Conservation (phyloP, 2,113 vertebrate species). For the Cyphomyrus plagiostoma region DNA sequence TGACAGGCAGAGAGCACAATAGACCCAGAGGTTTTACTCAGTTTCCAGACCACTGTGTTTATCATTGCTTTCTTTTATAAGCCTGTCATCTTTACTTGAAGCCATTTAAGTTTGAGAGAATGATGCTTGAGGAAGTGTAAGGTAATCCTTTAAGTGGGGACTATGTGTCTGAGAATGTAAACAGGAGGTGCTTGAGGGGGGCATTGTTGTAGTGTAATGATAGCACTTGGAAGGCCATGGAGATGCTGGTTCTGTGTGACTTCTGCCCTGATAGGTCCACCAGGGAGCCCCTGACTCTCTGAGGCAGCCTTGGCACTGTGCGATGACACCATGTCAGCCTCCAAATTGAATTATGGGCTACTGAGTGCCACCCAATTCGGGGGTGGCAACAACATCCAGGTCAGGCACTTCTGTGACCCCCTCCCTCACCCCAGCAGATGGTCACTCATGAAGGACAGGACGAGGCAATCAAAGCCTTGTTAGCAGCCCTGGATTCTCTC, state of each 20-base stretch:
- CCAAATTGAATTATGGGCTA: slow-evolving; percentile 57
- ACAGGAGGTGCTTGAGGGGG: slow-evolving; percentile 61
- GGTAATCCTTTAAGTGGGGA: slow-evolving; percentile 66
- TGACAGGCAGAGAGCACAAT: slow-evolving; percentile 22
- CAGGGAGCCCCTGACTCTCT: slow-evolving; percentile 53
- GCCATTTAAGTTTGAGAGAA: slow-evolving; percentile 39
- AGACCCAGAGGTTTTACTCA: slow-evolving; percentile 27
- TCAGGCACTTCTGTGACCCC: slow-evolving; percentile 45
- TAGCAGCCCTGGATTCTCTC: slow-evolving; percentile 41
- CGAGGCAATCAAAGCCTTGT: slow-evolving; percentile 60
- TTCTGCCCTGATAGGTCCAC: slow-evolving; percentile 30
- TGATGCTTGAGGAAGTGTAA: slow-evolving; percentile 54
- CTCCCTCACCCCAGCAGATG: slow-evolving; percentile 46
- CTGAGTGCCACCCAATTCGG: slow-evolving; percentile 51
- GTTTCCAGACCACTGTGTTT: slow-evolving; percentile 34
- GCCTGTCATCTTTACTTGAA: slow-evolving; percentile 28
- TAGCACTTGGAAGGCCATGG: slow-evolving; percentile 55
- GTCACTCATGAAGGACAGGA: slow-evolving; percentile 60
- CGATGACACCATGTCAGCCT: slow-evolving; percentile 53
- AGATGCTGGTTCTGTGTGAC: slow-evolving; percentile 46
- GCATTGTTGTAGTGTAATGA: slow-evolving; percentile 67
- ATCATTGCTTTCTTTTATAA: slow-evolving; percentile 39
- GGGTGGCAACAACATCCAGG: slow-evolving; percentile 25
- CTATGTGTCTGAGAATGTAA: slow-evolving; percentile 66
- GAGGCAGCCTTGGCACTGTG: slow-evolving; percentile 45